These are phyloP conservation scores for Sturmia bella DNA, from an alignment of 2,888 invertebrate species.

Conservation along the genomic window DNA sequence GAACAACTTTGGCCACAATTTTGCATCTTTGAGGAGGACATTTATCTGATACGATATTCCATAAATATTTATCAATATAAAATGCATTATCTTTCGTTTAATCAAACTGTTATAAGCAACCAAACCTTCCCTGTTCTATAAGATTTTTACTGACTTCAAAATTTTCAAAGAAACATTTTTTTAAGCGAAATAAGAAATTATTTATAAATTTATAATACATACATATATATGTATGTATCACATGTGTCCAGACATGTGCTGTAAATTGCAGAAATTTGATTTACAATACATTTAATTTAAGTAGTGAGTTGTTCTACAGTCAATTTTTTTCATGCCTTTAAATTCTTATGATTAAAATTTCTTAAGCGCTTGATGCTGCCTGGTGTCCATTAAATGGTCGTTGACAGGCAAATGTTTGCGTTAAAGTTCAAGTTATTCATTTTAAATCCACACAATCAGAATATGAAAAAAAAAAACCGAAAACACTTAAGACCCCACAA, in stretches of 20 bases:
- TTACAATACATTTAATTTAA: conserved; percentile 14
- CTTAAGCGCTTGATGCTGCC: conserved; percentile 60
- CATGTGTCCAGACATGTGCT: too few species aligned
- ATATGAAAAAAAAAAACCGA: conserved; percentile 5
- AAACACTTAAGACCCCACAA: conserved; percentile 40
- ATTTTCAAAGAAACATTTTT: too few species aligned
- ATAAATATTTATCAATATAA: too few species aligned
- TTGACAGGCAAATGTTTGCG: conserved; percentile 60
- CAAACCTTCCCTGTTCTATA: too few species aligned
- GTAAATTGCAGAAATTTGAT: conserved; percentile 15
- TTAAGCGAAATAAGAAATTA: background rate
- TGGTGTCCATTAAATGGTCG: conserved; percentile 66
- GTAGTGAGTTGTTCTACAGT: conserved; percentile 8
- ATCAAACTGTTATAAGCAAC: too few species aligned
- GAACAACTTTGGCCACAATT: too few species aligned
- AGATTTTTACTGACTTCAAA: too few species aligned
- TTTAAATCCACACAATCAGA: conserved; percentile 21
- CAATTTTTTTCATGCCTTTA: conserved; percentile 20
- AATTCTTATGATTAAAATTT: conserved; percentile 43
- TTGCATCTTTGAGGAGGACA: too few species aligned
- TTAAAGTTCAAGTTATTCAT: conserved; percentile 56
- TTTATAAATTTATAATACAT: too few species aligned
- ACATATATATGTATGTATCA: conserved; percentile 5
- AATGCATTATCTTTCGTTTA: too few species aligned
- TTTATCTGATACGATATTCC: too few species aligned